Percentiles rank a stretch among this genome's conserved stretches.
These are phyloP conservation scores for Aporrectodea caliginosa DNA, from an alignment of 1,140 invertebrate species.

Conservation along the genomic window DNA sequence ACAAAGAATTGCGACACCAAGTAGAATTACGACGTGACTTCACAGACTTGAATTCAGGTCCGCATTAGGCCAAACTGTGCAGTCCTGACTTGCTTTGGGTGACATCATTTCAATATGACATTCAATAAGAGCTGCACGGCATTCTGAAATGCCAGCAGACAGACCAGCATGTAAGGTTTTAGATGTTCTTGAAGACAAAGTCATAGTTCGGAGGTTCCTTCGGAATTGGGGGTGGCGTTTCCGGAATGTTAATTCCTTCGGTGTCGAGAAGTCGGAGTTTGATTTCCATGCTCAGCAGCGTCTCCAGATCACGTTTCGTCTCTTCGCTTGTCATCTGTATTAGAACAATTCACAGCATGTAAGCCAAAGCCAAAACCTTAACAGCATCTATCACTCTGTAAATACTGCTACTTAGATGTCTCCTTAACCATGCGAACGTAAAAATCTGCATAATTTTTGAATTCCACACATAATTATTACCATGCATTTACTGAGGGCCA, in stretches of 20 bases:
- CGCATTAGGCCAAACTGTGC: too few species aligned
- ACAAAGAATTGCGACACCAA: too few species aligned
- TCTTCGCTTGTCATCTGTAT: constrained; percentile 80
- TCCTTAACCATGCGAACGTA: neutral
- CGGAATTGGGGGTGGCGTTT: constrained; percentile 84
- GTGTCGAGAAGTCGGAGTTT: constrained; percentile 87
- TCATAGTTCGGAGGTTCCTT: constrained; percentile 81
- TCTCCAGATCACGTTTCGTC: constrained; percentile 83
- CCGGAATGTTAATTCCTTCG: constrained; percentile 89
- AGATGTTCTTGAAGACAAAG: constrained; percentile 56
- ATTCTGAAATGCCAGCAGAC: too few species aligned
- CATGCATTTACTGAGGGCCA: too few species aligned
- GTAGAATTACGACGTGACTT: too few species aligned
- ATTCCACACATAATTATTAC: too few species aligned
- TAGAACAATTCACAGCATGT: constrained; percentile 17
- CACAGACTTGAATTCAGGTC: too few species aligned
- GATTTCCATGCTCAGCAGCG: constrained; percentile 90
- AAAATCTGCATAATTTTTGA: too few species aligned
- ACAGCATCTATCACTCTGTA: neutral
- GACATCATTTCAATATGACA: too few species aligned
- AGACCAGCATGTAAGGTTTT: too few species aligned
- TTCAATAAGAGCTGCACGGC: too few species aligned
- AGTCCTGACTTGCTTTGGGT: too few species aligned
- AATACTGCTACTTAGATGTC: neutral
- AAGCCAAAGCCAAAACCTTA: neutral